Evolutionary conservation across 2,888 invertebrate species (phyloP).

Genomic region (Eulithis prunata): DNA sequence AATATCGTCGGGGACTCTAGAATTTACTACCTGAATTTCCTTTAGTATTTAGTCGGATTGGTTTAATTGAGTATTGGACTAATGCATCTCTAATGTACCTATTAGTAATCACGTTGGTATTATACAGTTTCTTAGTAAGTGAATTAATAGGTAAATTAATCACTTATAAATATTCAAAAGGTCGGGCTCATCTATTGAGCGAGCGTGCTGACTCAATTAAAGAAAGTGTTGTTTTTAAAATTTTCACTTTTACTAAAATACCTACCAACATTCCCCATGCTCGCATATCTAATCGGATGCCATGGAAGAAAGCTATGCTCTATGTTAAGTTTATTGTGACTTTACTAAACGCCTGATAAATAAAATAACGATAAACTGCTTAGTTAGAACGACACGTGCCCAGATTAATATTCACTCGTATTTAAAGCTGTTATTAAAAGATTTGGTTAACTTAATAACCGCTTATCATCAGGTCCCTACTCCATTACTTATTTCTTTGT

Average conservation of each 20-base stretch:
- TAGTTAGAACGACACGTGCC: not conserved
- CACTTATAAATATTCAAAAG: constrained; percentile 17
- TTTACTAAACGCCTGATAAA: constrained; percentile 13
- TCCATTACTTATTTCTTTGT: too few species aligned
- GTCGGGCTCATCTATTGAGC: constrained; percentile 5
- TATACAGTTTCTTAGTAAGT: constrained; percentile 1
- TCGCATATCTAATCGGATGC: constrained; percentile 30
- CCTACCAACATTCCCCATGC: constrained; percentile 12
- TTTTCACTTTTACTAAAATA: constrained; percentile 30
- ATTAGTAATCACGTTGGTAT: not conserved
- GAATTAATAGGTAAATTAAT: constrained; percentile 17
- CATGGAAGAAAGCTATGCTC: constrained; percentile 31
- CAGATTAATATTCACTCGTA: not conserved
- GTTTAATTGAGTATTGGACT: too few species aligned
- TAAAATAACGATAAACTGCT: constrained; percentile 16
- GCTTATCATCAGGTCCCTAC: too few species aligned
- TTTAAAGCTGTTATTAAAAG: not conserved
- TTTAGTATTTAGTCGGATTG: too few species aligned
- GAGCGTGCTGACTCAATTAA: constrained; percentile 10
- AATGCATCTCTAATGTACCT: not conserved
- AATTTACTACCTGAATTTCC: too few species aligned
- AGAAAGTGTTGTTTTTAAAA: constrained; percentile 20
- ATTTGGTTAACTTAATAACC: not conserved
- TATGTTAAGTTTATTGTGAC: constrained; percentile 20
- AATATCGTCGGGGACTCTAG: too few species aligned